Percentiles rank a stretch among this genome's conserved stretches.
phyloP scores from a whole-genome alignment of 2,888 invertebrate genomes.

The Colostygia pectinataria region DNA sequence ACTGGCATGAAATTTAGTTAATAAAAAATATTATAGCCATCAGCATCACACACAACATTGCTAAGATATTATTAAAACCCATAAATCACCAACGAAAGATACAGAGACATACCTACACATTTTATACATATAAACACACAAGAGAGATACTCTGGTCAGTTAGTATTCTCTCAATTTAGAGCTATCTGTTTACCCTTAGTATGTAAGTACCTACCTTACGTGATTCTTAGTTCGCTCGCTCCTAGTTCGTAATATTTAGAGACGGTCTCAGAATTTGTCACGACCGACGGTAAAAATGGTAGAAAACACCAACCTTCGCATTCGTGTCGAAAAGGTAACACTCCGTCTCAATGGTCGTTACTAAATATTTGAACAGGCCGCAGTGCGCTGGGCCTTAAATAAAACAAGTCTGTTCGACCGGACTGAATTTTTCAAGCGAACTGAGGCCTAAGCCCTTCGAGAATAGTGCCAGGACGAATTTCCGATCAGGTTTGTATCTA shows the following conservation, averaged over 20 bases:
- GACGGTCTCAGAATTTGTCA: slow-evolving; percentile 28
- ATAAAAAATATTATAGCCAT: no score
- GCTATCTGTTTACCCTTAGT: no score
- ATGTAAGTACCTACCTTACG: no score
- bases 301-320: slow-evolving; percentile 38
- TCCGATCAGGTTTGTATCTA: slow-evolving; percentile 19
- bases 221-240: no score
- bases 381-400: slow-evolving; percentile 70
- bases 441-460: slow-evolving; percentile 46
- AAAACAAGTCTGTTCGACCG: slow-evolving; percentile 64
- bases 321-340: slow-evolving; percentile 49
- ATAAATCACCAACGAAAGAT: no score
- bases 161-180: no score
- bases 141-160: no score
- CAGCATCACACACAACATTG: no score
- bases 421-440: slow-evolving; percentile 68
- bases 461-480: slow-evolving; percentile 37
- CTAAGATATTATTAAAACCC: no score
- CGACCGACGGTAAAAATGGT: slow-evolving; percentile 35
- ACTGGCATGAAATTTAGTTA: no score
- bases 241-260: slow-evolving; percentile 14
- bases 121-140: no score
- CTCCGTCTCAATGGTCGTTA: slow-evolving; percentile 59
- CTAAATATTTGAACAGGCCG: slow-evolving; percentile 73
- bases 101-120: no score